Conservation (phyloP, 2,888 invertebrate genomes). For the Scaptomyza polygonia region DNA sequence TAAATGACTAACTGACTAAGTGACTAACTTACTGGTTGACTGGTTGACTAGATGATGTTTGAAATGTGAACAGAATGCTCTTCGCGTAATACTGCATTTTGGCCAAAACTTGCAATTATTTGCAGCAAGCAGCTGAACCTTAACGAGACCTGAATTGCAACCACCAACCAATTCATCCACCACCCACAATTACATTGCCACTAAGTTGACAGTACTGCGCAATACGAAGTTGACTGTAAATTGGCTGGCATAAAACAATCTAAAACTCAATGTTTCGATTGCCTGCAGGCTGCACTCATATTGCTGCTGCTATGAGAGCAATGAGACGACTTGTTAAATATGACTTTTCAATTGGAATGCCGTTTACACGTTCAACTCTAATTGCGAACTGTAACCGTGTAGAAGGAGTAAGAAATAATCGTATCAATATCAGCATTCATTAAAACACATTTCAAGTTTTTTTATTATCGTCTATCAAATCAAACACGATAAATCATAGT, state of each 20-base stretch:
- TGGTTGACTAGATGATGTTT: constrained; percentile 8
- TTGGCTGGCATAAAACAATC: constrained; percentile 29
- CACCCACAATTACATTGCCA: neutral
- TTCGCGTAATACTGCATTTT: constrained; percentile 21
- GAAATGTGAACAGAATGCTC: constrained; percentile 64
- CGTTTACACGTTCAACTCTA: neutral
- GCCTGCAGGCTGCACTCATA: constrained; percentile 16
- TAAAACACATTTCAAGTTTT: too few relatives aligned
- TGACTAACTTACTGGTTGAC: constrained; percentile 28
- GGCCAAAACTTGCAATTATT: constrained; percentile 67
- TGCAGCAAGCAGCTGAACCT: constrained; percentile 57
- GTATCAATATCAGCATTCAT: neutral
- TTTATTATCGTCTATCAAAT: too few relatives aligned
- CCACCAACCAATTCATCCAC: neutral
- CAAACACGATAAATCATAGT: neutral
- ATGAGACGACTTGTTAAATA: neutral
- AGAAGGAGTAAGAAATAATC: neutral
- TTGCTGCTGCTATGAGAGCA: neutral
- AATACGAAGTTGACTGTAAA: constrained; percentile 39
- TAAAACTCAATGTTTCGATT: constrained; percentile 3
- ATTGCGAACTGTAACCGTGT: neutral
- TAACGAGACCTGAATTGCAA: constrained; percentile 46
- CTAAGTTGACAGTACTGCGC: constrained; percentile 2
- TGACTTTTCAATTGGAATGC: constrained; percentile 4
- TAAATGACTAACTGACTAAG: too few relatives aligned